phyloP scores from a whole-genome alignment of 2,888 invertebrate species.

The Pasiphila rectangulata region DNA sequence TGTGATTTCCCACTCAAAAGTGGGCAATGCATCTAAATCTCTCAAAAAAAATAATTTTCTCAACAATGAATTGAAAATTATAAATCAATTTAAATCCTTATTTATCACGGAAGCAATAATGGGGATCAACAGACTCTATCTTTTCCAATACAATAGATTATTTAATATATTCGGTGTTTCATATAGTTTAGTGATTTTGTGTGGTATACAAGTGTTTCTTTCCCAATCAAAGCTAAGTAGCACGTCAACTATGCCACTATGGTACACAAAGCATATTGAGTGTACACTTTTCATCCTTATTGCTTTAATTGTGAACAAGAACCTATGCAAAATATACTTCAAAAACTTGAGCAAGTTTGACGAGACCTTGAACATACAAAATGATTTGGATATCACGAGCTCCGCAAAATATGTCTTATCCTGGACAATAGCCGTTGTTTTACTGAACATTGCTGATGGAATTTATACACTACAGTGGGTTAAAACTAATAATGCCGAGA shows the following conservation, averaged over 20 bases:
- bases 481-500: background rate
- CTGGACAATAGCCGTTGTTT: conserved; percentile 34
- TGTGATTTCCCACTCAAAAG: conserved; percentile 45
- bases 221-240: conserved; percentile 19
- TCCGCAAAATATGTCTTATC: conserved; percentile 30
- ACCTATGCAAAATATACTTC: conserved; percentile 42
- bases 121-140: conserved; percentile 47
- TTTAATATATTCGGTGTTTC: conserved; percentile 24
- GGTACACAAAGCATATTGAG: conserved; percentile 42
- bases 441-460: conserved; percentile 40
- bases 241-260: conserved; percentile 39
- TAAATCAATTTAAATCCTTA: conserved; percentile 38
- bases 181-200: conserved; percentile 11
- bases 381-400: conserved; percentile 37
- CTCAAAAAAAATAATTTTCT: conserved; percentile 19
- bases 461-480: conserved; percentile 4
- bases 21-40: conserved; percentile 23
- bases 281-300: conserved; percentile 42
- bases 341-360: conserved; percentile 49
- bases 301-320: conserved; percentile 40
- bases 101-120: conserved; percentile 37
- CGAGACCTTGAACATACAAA: conserved; percentile 46
- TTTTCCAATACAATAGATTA: conserved; percentile 38
- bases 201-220: conserved; percentile 4
- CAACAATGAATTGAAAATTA: conserved; percentile 20